Base-by-base conservation (phyloP, 2,888 invertebrate genomes). In the Stenotaenia linearis region DNA sequence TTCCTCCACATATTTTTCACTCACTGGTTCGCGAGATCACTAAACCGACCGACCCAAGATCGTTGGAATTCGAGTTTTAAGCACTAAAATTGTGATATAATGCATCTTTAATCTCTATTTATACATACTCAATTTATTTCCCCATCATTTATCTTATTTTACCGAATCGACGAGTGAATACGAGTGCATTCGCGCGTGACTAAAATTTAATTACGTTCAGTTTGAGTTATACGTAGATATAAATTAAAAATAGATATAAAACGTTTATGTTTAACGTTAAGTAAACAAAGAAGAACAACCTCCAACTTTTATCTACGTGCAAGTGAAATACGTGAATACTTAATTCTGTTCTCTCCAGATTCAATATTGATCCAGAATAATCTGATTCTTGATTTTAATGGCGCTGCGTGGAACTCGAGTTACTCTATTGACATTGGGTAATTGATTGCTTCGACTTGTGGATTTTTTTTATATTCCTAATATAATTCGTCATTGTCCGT, bases 401-500 rank as follows among this genome's bases (percentile, higher is more conserved):
- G 3, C 56, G 56, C 12, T 21, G 21, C 6, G 21, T 21, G 23
- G 23, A 61, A 25, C 12, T 9, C 45, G 18, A 61, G 61, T 61
- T 61, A 25, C 23, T 28, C 25, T 61, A 61, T 61, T 61, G 61
- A 25, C 61, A 61, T 25, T 61, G 61, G 21, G 25, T 61, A 61
- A 61, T 61, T 61, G 61, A 61, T 61, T 61, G 61, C 61, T 28
- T 61, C 61, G 15, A 61, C 61, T 61, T 61, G 23, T 56, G 23
- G 6, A 4, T 21, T 56, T 56, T 56, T 56, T 21, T 21, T 45
- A 3, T 45, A 3, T 4, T n/a, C 45, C 56, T 56, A 61, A 61
- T 61, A 61, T 61, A 61, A 61, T 61, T 61, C 61, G 61, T 61
- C 61, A 61, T 61, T 61, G 61, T 61, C 61, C 61, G 15, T 12